Evolutionary conservation across 2,113 vertebrate genomes (phyloP), one percentile per base, ranked within the genome.

Genomic region (Merops nubicus): DNA sequence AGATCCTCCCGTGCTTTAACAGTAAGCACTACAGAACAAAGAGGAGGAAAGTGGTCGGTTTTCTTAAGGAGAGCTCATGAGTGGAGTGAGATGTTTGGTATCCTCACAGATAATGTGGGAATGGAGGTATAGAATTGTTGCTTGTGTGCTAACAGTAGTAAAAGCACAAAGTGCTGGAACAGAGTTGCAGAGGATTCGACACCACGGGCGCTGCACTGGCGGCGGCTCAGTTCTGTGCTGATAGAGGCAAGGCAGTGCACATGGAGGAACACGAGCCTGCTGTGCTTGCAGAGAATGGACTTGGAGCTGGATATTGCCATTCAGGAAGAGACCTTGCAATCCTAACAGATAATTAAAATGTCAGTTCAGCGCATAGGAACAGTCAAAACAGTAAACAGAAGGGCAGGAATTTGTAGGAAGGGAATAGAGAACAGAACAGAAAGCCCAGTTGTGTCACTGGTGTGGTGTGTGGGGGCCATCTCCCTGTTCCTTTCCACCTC

Each of bases 311-410:
- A 38, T 86, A 54, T 74, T 77, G 54, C 29, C 68, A 51, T 81
- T 91, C 63, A 63, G 42, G 8, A 86, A 73, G 43, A 80, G 62
- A 67, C 57, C 45, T 65, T 76, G 36, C 54, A 69, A 15, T 53
- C 63, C 62, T 69, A 65, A n/a, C 11, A 69, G 83, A 40, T 69
- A 43, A 85, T 70, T 81, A 51, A 87, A 77, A 47, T 90, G 76
- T 81, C 51, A 51, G 10, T 84, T 81, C 76, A 56, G 50, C 81
- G 51, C 94, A 78, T 89, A 56, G 95, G 91, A 95, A 95, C 95
- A 93, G 90, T 68, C 88, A 95, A 97, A 97, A 95, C 90, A 95
- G 90, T 96, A 95, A 97, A 95, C 91, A 93, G 45, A 84, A 70
- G 76, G 73, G 68, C 60, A 77, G 60, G 54, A 87, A 40, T 93